phyloP scores from a whole-genome alignment of 2,113 vertebrate genomes.

The Aix galericulata region DNA sequence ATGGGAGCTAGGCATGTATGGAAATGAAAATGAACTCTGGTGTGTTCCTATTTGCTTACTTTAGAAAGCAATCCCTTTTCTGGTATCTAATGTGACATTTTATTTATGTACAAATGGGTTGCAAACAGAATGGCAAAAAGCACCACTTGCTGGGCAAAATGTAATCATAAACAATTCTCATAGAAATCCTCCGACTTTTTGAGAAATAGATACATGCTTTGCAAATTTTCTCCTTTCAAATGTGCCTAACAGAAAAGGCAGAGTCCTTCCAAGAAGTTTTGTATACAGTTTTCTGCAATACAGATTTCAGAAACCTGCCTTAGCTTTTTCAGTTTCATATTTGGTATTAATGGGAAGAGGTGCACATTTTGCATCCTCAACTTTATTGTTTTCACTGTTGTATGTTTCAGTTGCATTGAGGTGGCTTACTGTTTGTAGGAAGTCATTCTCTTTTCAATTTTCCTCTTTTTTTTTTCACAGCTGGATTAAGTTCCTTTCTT shows the following conservation, averaged over 20 bases:
- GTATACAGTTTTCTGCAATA: background rate
- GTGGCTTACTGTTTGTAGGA: background rate
- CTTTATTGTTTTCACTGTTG: background rate
- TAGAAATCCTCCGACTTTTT: background rate
- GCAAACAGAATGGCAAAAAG: constrained; percentile 2
- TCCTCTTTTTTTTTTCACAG: background rate
- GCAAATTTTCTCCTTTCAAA: background rate
- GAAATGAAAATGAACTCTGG: constrained; percentile 15
- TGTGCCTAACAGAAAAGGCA: background rate
- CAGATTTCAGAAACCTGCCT: background rate
- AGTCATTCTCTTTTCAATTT: background rate
- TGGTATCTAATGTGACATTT: background rate
- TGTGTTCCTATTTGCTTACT: constrained; percentile 24
- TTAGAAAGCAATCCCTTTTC: constrained; percentile 4
- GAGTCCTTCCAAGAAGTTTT: background rate
- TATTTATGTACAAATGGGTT: background rate
- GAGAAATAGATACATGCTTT: background rate
- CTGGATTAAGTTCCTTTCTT: background rate
- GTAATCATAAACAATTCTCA: background rate
- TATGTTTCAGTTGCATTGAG: background rate
- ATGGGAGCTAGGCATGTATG: background rate
- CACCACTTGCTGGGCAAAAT: background rate
- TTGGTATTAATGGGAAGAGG: background rate
- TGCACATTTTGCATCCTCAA: background rate
- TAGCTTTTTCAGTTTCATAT: background rate